phyloP scores from a whole-genome alignment of 1,140 invertebrate genomes.

The Drosophila bipectinata region DNA sequence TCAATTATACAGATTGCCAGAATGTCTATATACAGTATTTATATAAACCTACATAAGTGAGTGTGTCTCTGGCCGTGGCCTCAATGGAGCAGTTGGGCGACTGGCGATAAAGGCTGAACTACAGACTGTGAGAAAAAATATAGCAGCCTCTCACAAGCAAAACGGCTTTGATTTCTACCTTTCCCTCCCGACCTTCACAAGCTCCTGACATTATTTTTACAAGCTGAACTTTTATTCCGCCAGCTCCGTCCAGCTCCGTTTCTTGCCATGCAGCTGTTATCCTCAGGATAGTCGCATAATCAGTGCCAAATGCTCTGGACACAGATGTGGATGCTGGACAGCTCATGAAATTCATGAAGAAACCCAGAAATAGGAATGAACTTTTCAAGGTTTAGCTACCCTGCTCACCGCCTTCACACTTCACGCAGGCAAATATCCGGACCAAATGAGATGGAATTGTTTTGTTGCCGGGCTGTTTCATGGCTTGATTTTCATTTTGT shows the following conservation, averaged over 20 bases:
- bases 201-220: neutral
- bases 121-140: neutral
- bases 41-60: neutral
- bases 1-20: slow-evolving; percentile 72
- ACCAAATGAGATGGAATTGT: slow-evolving; percentile 53
- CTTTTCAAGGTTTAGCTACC: slow-evolving; percentile 21
- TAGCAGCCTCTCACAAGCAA: neutral
- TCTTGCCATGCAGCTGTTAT: slow-evolving; percentile 2
- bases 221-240: neutral
- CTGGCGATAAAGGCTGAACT: neutral
- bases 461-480: slow-evolving; percentile 34
- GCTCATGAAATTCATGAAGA: slow-evolving; percentile 72
- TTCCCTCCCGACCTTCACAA: too few species aligned
- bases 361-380: slow-evolving; percentile 29
- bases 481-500: slow-evolving; percentile 70
- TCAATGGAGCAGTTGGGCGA: neutral
- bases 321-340: slow-evolving; percentile 30
- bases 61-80: neutral
- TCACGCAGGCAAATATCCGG: slow-evolving; percentile 28
- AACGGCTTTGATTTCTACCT: neutral
- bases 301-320: slow-evolving; percentile 53
- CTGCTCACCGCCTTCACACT: slow-evolving; percentile 21
- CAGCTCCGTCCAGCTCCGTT: neutral
- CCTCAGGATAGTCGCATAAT: slow-evolving; percentile 59
- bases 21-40: slow-evolving; percentile 14